Percentiles rank a stretch among this genome's conserved stretches.
These are phyloP conservation scores for Sapajus apella DNA, from an alignment of 2,113 vertebrate species.

Conservation along the genomic window DNA sequence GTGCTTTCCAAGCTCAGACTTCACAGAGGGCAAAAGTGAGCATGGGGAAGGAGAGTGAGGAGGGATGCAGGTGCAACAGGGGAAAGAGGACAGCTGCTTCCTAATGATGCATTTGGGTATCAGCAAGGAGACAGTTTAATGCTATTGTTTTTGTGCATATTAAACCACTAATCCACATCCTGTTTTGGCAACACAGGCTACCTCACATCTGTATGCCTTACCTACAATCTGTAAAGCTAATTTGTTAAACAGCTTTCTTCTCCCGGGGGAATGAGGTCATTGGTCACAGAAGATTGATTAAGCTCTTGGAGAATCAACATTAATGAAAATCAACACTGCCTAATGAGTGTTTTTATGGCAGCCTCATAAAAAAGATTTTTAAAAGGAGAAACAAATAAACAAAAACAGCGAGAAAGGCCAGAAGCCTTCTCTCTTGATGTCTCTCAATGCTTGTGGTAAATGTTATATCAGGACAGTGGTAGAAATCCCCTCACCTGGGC, in stretches of 20 bases:
- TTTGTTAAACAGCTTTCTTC: slow-evolving; percentile 85
- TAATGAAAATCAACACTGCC: slow-evolving; percentile 86
- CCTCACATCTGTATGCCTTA: slow-evolving; percentile 79
- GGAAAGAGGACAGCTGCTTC: slow-evolving; percentile 53
- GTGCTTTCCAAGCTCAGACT: neutral
- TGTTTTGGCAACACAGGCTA: slow-evolving; percentile 59
- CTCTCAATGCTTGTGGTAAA: neutral
- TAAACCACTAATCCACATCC: slow-evolving; percentile 63
- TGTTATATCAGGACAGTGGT: neutral
- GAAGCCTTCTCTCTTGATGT: neutral
- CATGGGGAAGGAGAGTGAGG: neutral
- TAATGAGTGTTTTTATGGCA: slow-evolving; percentile 86
- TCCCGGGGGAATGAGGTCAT: slow-evolving; percentile 79
- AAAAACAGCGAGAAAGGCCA: slow-evolving; percentile 64
- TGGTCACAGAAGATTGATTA: slow-evolving; percentile 88
- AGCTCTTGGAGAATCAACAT: slow-evolving; percentile 86
- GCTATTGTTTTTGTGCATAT: slow-evolving; percentile 51
- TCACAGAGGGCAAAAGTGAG: slow-evolving; percentile 25
- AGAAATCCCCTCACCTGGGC: neutral
- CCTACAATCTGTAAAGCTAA: slow-evolving; percentile 85
- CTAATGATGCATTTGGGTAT: slow-evolving; percentile 35
- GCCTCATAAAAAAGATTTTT: slow-evolving; percentile 79
- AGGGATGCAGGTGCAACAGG: neutral
- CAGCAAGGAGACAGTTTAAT: neutral
- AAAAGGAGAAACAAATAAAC: slow-evolving; percentile 82